Conservation (phyloP, 2,113 vertebrate genomes). For the Eleginops maclovinus region DNA sequence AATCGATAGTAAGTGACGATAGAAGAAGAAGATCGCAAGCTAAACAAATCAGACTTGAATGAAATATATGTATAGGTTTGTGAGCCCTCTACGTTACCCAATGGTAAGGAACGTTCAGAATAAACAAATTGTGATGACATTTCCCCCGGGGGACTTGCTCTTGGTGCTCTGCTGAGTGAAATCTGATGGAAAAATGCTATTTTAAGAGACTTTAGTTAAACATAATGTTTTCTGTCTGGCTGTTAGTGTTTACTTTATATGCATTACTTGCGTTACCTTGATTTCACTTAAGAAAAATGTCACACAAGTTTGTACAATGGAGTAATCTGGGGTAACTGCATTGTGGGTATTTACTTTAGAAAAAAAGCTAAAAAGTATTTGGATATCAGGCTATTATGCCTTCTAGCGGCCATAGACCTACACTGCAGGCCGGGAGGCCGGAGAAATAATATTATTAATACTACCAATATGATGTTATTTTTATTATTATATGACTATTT, state of each 20-base stretch:
- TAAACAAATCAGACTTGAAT: constrained; percentile 38
- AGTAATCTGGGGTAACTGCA: background rate
- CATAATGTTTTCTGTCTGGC: background rate
- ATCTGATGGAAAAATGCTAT: background rate
- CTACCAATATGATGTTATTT: background rate
- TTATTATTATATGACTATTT: background rate
- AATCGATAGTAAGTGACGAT: constrained; percentile 27
- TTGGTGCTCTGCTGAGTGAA: background rate
- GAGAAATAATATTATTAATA: no score
- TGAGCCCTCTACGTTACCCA: background rate
- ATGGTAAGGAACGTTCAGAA: background rate
- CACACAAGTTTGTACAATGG: background rate
- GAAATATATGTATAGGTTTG: constrained; percentile 10
- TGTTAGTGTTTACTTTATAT: constrained; percentile 1
- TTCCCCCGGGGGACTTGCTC: background rate
- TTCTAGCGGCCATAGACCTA: constrained; percentile 10
- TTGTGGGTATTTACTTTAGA: background rate
- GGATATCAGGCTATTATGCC: background rate
- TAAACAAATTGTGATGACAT: constrained; percentile 5
- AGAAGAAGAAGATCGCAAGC: constrained; percentile 21
- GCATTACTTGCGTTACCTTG: background rate
- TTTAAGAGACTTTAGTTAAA: background rate
- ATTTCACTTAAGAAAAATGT: background rate
- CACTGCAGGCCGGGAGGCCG: constrained; percentile 8
- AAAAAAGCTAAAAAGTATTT: background rate